Base-by-base conservation (phyloP, 2,797 vertebrate genomes). In the Bovichtus diacanthus region DNA sequence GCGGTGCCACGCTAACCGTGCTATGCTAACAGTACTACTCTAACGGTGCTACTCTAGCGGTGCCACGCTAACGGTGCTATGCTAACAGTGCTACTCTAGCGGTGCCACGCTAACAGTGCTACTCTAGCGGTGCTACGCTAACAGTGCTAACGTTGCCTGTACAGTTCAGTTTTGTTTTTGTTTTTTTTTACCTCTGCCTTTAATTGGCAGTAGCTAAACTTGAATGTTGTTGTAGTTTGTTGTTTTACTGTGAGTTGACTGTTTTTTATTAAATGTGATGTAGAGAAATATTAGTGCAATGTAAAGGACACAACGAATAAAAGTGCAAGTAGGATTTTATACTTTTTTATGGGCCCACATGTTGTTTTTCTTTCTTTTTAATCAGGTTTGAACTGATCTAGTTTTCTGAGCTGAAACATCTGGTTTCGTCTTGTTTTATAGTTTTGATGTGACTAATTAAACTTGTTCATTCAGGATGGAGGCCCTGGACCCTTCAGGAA, bases 101-200 rank as follows among this genome's bases (percentile, higher is more conserved):
- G 2, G 36, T 0, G 36, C 36, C 38, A 38, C 38, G 36, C 36
- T 38, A 38, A 10, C n/a, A n/a, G n/a, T n/a, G n/a, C n/a, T n/a
- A n/a, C n/a, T n/a, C n/a, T n/a, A n/a, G n/a, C n/a, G n/a, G n/a
- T n/a, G n/a, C n/a, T n/a, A n/a, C n/a, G n/a, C n/a, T n/a, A n/a
- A n/a, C 46, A 80, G 81, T 85, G 86, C 84, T 89, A 70, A 86
- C 58, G 62, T 46, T 78, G 36, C 51, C 63, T 81, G 63, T 70
- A 50, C 4, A 44, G 49, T 55, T 86, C 2, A 8, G 6, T 23
- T 68, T 29, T 29, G 3, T 18, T 64, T 7, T 49, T 15, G 23
- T 10, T 9, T 25, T 55, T 41, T 25, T 25, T 56, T 7, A 70
- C 62, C 23, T 76, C 55, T 55, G 38, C 11, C 13, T 6, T 50